Percentiles rank a stretch among this genome's conserved stretches.
phyloP scores from a whole-genome alignment of 92 coral and sea anemone species.

The Heteractis magnifica region DNA sequence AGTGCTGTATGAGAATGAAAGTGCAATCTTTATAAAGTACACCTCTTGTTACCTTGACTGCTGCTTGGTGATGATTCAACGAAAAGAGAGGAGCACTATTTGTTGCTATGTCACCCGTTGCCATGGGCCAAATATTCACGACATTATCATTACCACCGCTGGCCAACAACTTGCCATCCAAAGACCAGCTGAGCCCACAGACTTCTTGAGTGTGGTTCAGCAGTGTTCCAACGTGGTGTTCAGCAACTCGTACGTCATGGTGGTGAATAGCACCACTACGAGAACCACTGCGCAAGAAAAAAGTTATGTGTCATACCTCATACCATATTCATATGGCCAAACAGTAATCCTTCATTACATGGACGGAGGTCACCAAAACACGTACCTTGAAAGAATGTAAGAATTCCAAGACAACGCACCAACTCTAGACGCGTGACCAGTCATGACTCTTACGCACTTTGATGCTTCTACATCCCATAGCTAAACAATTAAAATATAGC shows the following conservation, averaged over 20 bases:
- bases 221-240: constrained; percentile 77
- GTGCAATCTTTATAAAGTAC: neutral
- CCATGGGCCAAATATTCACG: constrained; percentile 81
- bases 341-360: neutral
- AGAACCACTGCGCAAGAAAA: constrained; percentile 62
- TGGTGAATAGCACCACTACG: constrained; percentile 88
- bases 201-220: constrained; percentile 89
- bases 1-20: no score
- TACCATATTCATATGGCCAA: no score
- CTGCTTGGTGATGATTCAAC: constrained; percentile 88
- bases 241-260: constrained; percentile 91
- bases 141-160: constrained; percentile 98
- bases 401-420: constrained; percentile 91
- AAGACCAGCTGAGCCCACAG: constrained; percentile 94
- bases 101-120: constrained; percentile 12
- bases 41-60: constrained; percentile 73
- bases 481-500: constrained; percentile 20
- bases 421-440: constrained; percentile 85
- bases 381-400: constrained; percentile 80
- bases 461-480: constrained; percentile 81
- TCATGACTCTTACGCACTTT: constrained; percentile 73
- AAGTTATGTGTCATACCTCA: neutral
- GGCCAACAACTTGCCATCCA: constrained; percentile 90
- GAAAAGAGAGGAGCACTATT: constrained; percentile 60
- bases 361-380: neutral